Evolutionary conservation across 2,113 vertebrate genomes (phyloP).

Genomic region (Microtus richardsoni): DNA sequence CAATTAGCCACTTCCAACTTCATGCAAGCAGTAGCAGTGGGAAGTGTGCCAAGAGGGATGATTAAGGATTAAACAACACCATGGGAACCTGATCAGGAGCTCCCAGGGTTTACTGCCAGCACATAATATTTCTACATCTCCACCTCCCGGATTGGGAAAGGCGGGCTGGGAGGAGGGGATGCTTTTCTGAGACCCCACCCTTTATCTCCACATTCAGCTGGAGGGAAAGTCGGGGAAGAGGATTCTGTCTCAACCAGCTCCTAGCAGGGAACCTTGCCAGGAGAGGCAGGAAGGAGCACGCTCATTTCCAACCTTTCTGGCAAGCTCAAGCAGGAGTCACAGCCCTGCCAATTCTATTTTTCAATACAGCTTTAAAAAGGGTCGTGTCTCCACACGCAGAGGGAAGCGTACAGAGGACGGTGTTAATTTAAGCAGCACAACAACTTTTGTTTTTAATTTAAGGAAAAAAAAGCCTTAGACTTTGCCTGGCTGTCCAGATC

Average conservation of each 20-base stretch:
- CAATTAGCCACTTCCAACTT: conserved; percentile 75
- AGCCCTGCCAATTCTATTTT: conserved; percentile 79
- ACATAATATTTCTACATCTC: conserved; percentile 68
- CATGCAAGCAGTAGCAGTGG: conserved; percentile 72
- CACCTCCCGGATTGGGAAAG: conserved; percentile 66
- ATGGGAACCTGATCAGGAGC: conserved; percentile 75
- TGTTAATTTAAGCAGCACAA: conserved; percentile 63
- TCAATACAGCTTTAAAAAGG: conserved; percentile 74
- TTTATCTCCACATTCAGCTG: conserved; percentile 29
- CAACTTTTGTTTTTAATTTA: conserved; percentile 10
- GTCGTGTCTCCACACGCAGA: conserved; percentile 74
- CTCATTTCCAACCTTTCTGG: conserved; percentile 76
- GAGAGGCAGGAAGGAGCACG: conserved; percentile 77
- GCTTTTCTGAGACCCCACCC: conserved; percentile 47
- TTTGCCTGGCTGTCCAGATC: conserved; percentile 25
- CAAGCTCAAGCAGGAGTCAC: conserved; percentile 68
- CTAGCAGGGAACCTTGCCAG: conserved; percentile 65
- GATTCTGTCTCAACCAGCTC: conserved; percentile 47
- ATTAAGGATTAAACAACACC: conserved; percentile 79
- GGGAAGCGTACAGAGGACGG: conserved; percentile 11
- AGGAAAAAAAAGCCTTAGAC: background rate
- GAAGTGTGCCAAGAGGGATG: conserved; percentile 69
- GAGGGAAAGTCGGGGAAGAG: conserved; percentile 63
- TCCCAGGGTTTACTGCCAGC: conserved; percentile 45
- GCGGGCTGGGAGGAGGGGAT: background rate